Evolutionary conservation across 2,797 vertebrate species (phyloP).

Genomic region (Cichlasoma orientale): DNA sequence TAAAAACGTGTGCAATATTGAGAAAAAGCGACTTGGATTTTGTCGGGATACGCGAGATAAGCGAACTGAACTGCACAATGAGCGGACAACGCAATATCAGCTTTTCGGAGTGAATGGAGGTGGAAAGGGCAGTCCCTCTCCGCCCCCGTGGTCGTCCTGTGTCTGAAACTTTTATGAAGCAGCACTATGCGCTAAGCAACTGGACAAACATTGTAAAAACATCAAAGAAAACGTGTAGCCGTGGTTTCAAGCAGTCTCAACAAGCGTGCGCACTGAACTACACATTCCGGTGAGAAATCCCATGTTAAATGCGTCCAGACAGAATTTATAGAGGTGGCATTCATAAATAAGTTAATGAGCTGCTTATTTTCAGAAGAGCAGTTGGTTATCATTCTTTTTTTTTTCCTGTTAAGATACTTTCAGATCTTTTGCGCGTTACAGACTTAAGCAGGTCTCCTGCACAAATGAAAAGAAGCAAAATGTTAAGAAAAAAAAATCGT

Average conservation of each 20-base stretch:
- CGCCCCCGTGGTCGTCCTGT: constrained; percentile 68
- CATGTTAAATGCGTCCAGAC: constrained; percentile 61
- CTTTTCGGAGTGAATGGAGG: constrained; percentile 72
- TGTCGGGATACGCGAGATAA: constrained; percentile 9
- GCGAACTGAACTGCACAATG: constrained; percentile 64
- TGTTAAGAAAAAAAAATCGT: not conserved
- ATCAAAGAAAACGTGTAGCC: constrained; percentile 77
- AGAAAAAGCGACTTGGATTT: constrained; percentile 7
- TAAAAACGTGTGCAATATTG: constrained; percentile 12
- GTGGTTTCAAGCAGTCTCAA: constrained; percentile 55
- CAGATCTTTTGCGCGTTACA: not conserved
- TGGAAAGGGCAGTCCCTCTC: constrained; percentile 75
- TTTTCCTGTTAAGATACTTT: rapidly evolving
- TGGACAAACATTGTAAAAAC: constrained; percentile 88
- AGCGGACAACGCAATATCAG: constrained; percentile 64
- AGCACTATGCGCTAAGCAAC: constrained; percentile 77
- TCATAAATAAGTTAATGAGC: constrained; percentile 22
- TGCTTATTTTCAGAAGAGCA: not conserved
- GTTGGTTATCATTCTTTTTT: not conserved
- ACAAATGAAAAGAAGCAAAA: not conserved
- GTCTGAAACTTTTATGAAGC: constrained; percentile 78
- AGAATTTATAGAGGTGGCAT: constrained; percentile 56
- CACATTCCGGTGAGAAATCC: constrained; percentile 72
- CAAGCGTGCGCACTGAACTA: constrained; percentile 51
- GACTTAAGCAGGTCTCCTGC: not conserved